These are phyloP conservation scores for Cylindroiulus punctatus DNA, from an alignment of 2,888 invertebrate genomes.

Conservation along the genomic window DNA sequence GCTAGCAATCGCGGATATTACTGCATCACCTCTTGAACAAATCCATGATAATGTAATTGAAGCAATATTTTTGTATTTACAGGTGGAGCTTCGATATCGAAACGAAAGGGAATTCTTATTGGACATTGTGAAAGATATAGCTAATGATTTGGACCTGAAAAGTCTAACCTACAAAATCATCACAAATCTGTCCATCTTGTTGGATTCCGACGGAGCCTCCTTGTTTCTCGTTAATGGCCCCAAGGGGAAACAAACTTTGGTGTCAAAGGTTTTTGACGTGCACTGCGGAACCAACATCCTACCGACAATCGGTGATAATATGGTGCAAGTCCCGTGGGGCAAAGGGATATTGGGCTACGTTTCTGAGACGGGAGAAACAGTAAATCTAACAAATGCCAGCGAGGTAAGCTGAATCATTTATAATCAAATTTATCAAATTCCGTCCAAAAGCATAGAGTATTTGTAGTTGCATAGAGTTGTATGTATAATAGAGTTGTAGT, in stretches of 20 bases:
- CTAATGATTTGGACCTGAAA: constrained; percentile 69
- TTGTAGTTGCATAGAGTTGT: too few species aligned
- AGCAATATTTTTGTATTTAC: neutral
- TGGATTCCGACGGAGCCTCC: constrained; percentile 69
- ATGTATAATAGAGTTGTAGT: too few species aligned
- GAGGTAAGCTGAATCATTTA: constrained; percentile 65
- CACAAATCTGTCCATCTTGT: constrained; percentile 68
- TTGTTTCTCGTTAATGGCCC: constrained; percentile 69
- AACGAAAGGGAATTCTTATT: constrained; percentile 70
- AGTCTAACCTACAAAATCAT: constrained; percentile 69
- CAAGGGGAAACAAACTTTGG: constrained; percentile 66
- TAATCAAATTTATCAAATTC: too few species aligned
- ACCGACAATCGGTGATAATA: constrained; percentile 66
- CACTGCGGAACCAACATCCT: constrained; percentile 68
- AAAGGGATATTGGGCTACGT: constrained; percentile 69
- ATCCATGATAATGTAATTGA: too few species aligned
- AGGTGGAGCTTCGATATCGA: constrained; percentile 62
- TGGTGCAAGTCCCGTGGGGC: constrained; percentile 69
- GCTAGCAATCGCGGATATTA: too few species aligned
- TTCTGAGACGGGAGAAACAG: constrained; percentile 68
- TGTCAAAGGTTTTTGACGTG: constrained; percentile 69
- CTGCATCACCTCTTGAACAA: too few species aligned
- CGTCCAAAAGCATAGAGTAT: neutral
- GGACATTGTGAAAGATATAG: constrained; percentile 70
- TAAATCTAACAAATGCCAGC: constrained; percentile 68